Base-by-base conservation (phyloP, 1,140 invertebrate genomes). In the Drosophila truncata region DNA sequence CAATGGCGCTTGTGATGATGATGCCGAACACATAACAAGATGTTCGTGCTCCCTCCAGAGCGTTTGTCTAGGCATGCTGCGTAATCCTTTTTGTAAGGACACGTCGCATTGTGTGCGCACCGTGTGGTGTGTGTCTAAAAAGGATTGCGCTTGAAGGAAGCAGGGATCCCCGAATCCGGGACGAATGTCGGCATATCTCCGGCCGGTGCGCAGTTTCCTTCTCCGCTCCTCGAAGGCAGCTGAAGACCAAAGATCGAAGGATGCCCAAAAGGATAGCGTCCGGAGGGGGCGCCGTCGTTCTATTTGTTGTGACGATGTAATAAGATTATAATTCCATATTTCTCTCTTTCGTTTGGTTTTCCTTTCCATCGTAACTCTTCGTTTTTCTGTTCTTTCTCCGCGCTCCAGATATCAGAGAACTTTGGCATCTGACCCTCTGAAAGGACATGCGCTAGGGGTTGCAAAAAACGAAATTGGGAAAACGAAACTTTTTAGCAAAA, bases 311-410 rank as follows among this genome's bases (percentile, higher is more conserved):
- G 85, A 90, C 80, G 85, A 90, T 87, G 84, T 87, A 87, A 87
- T 87, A 88, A 88, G 84, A 87, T 87, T 87, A 87, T 87, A 90
- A 88, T 87, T 87, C 61, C 84, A 87, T 87, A 87, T 80, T 88
- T 78, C 47, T 77, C 46, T 59, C 55, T 64, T 73, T 33, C 46
- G 64, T 61, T 79, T 80, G 35, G 18, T 10, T 50, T 69, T 66
- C 61, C 14, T 11, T 44, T 33, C 23, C 10, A 9, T 46, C 23
- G 29, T n/a, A 11, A 31, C 41, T 44, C 29, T 59, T 37, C 27
- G 18, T 57, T 80, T 78, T 47, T 55, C 35, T 25, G 39, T 63
- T 69, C 29, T 39, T 46, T 77, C 23, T 78, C 76, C 27, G 66
- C 46, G 57, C 57, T 61, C 35, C 55, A 55, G 79, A 82, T 73